A percentile compares a stretch with the other conserved stretches of the same genome.
Evolutionary conservation across 2,113 vertebrate species (phyloP).

Genomic region (Gorsachius goisagi): DNA sequence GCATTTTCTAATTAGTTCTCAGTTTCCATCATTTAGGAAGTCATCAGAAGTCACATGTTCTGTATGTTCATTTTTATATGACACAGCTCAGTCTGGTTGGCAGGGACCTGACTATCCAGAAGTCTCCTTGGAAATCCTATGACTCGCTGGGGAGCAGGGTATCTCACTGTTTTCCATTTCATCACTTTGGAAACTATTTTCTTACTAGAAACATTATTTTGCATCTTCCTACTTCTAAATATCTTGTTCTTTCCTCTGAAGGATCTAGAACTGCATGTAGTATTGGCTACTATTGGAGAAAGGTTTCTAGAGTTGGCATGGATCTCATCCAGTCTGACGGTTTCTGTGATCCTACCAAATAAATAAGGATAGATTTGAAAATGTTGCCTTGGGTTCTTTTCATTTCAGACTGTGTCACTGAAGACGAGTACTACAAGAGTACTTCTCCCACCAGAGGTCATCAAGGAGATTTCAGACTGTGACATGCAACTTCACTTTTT

Average conservation of each 20-base stretch:
- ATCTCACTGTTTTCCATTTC: background rate
- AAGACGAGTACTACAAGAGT: background rate
- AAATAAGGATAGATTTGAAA: background rate
- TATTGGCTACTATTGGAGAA: background rate
- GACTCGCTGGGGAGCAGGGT: background rate
- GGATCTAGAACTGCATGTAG: too few relatives aligned
- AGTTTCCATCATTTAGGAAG: background rate
- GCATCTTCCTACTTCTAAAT: background rate
- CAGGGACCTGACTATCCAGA: background rate
- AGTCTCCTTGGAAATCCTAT: background rate
- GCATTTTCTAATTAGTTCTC: background rate
- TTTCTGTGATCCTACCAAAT: background rate
- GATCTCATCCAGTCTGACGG: background rate
- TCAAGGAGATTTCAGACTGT: background rate
- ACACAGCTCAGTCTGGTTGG: background rate
- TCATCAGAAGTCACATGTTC: background rate
- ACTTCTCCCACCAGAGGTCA: background rate
- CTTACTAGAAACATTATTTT: background rate
- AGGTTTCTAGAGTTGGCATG: background rate
- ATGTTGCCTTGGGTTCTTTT: background rate
- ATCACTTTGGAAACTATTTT: background rate
- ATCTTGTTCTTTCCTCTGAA: background rate
- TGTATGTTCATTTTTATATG: background rate
- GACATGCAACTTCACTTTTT: background rate
- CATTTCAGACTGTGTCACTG: background rate